Evolutionary conservation across 2,888 invertebrate genomes (phyloP), one percentile per base, ranked within the genome.

Genomic region (Conchocele bisecta): DNA sequence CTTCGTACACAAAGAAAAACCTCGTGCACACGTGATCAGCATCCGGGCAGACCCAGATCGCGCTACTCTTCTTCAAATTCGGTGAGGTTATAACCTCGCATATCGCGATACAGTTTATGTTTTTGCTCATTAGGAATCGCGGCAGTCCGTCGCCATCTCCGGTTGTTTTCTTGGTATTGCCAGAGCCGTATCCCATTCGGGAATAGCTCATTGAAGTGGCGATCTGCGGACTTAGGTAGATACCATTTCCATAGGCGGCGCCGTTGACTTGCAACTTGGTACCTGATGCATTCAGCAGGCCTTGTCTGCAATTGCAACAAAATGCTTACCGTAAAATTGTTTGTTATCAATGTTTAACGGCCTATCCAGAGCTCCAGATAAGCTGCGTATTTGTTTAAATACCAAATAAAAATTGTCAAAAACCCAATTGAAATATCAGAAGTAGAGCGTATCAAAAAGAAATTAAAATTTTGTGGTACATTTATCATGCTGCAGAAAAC

Each of bases 1-100:
- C 77, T 63, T 84, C 89, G 83, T 79, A 89, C 84, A 89, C 86
- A 79, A 89, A 89, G 73, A 89, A 88, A 76, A 89, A 89, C 17
- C 89, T 70, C 13, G 89, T 89, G 67, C 88, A 88, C n/a, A 89
- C 87, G 69, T 86, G 79, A 44, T 87, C 84, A 31, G 79, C 71
- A 26, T 87, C 75, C 0, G 85, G 82, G 67, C 83, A 84, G 44
- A 86, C 86, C 89, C 89, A 89, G 15, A 89, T 87, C 15, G 70
- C 57, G 26, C 61, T 64, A 42, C 63, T 75, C 56, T 88, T 88
- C 73, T 83, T 86, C 68, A 89, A 68, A 7, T 70, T 60, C 20
- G 75, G 71, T 4, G 83, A 79, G 1, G 75, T 81, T 22, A 89
- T 80, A 20, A 88, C 88, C 84, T 89, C 89, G 83, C 88, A 89